Conservation (phyloP, 1,140 invertebrate genomes). For the Phenacoccus solenopsis region DNA sequence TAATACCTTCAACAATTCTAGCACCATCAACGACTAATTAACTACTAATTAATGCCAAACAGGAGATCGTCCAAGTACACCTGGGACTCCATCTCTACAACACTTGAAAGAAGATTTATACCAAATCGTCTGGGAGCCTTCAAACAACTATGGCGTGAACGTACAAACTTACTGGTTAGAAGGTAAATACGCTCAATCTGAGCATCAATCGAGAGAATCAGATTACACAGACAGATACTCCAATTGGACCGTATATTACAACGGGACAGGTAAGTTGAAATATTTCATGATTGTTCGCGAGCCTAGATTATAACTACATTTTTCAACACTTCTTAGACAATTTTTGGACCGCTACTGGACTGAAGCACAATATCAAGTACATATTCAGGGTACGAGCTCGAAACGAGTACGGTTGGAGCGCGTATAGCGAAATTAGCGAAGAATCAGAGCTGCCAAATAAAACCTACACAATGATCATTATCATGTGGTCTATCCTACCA, state of each 20-base stretch:
- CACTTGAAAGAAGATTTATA: slow-evolving; percentile 49
- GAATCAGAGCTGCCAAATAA: neutral
- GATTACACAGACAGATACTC: neutral
- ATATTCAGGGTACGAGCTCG: slow-evolving; percentile 62
- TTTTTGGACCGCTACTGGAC: slow-evolving; percentile 60
- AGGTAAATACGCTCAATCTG: slow-evolving; percentile 28
- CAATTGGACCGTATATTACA: slow-evolving; percentile 60
- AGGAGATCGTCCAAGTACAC: slow-evolving; percentile 51
- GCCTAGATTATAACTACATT: neutral
- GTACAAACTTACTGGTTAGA: slow-evolving; percentile 48
- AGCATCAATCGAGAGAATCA: neutral
- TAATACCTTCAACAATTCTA: too few species aligned
- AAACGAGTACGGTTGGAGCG: slow-evolving; percentile 61
- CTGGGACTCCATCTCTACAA: slow-evolving; percentile 50
- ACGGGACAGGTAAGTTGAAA: slow-evolving; percentile 52
- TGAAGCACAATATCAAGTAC: slow-evolving; percentile 45
- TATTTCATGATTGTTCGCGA: neutral
- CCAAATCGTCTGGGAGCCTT: slow-evolving; percentile 56
- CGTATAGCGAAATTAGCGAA: slow-evolving; percentile 43
- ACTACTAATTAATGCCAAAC: slow-evolving; percentile 10
- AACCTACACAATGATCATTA: neutral
- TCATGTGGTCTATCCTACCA: neutral
- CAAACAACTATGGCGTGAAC: slow-evolving; percentile 49
- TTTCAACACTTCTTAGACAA: slow-evolving; percentile 39
- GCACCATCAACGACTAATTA: too few species aligned